Evolutionary conservation across 2,888 invertebrate genomes (phyloP).

Genomic region (Ramazzottius varieornatus): DNA sequence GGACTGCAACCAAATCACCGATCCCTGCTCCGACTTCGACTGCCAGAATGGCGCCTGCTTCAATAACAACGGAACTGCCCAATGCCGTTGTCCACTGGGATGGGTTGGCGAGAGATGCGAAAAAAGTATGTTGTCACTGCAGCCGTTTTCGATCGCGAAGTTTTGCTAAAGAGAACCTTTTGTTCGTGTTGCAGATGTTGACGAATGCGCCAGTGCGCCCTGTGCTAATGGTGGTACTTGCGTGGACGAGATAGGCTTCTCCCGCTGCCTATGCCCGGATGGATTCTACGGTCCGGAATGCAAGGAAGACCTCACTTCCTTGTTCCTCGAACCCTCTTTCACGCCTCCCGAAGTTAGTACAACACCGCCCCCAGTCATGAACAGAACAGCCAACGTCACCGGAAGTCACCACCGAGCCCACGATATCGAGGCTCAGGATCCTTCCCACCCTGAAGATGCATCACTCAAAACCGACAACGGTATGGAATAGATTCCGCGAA

Average conservation of each 20-base stretch:
- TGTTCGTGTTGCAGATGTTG: slow-evolving; percentile 16
- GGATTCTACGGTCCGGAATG: slow-evolving; percentile 49
- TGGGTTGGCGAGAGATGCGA: slow-evolving; percentile 50
- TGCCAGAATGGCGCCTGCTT: slow-evolving; percentile 20
- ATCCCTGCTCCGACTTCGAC: slow-evolving; percentile 14
- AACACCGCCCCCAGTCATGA: too few relatives aligned
- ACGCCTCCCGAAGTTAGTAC: too few relatives aligned
- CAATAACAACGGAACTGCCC: slow-evolving; percentile 27
- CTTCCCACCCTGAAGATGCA: too few relatives aligned
- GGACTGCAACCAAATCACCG: slow-evolving; percentile 17
- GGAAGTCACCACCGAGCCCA: too few relatives aligned
- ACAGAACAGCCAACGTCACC: too few relatives aligned
- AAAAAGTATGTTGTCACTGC: not conserved
- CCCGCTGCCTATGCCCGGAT: slow-evolving; percentile 44
- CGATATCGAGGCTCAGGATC: too few relatives aligned
- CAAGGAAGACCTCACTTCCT: too few relatives aligned
- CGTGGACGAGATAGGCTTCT: slow-evolving; percentile 21
- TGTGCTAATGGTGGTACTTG: slow-evolving; percentile 21
- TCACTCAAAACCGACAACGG: too few relatives aligned
- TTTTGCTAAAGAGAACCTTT: too few relatives aligned
- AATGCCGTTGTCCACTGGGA: slow-evolving; percentile 46
- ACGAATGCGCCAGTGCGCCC: slow-evolving; percentile 14
- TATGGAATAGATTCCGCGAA: too few relatives aligned
- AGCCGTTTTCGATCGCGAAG: too few relatives aligned
- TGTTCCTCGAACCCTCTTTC: too few relatives aligned